These are phyloP conservation scores for Condylostylus longicornis DNA, from an alignment of 1,140 invertebrate genomes.

Conservation along the genomic window DNA sequence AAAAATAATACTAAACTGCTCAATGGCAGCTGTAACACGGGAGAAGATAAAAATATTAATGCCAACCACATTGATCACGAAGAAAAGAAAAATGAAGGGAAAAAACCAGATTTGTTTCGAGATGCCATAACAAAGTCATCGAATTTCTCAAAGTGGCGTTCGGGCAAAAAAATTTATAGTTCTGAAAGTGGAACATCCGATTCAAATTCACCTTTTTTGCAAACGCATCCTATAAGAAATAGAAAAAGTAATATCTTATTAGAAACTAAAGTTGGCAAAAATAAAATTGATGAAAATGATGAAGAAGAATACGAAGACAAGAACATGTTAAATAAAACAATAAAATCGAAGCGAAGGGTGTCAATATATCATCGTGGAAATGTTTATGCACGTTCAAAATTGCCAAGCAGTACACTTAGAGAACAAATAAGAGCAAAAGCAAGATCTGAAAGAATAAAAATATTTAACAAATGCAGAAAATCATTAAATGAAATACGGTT, in stretches of 20 bases:
- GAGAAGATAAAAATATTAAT: not conserved
- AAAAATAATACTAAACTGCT: too few relatives aligned
- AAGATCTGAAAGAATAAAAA: not conserved
- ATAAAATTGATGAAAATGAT: too few relatives aligned
- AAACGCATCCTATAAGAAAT: too few relatives aligned
- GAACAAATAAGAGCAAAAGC: not conserved
- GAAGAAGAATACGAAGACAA: too few relatives aligned
- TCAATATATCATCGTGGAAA: not conserved
- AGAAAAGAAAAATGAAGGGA: not conserved
- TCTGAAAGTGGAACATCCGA: not conserved
- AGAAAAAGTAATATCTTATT: not conserved
- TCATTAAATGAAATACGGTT: not conserved
- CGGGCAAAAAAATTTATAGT: not conserved
- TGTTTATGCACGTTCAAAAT: not conserved
- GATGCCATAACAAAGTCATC: not conserved
- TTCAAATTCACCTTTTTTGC: not conserved
- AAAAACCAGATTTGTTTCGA: too few relatives aligned
- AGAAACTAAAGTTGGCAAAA: not conserved
- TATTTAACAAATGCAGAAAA: not conserved
- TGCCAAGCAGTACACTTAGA: not conserved
- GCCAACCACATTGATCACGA: not conserved
- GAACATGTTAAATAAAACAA: too few relatives aligned
- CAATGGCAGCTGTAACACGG: too few relatives aligned
- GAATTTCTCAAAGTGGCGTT: not conserved
- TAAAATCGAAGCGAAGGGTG: too few relatives aligned